phyloP scores from a whole-genome alignment of 2,113 vertebrate genomes.

The Engystomops pustulosus region DNA sequence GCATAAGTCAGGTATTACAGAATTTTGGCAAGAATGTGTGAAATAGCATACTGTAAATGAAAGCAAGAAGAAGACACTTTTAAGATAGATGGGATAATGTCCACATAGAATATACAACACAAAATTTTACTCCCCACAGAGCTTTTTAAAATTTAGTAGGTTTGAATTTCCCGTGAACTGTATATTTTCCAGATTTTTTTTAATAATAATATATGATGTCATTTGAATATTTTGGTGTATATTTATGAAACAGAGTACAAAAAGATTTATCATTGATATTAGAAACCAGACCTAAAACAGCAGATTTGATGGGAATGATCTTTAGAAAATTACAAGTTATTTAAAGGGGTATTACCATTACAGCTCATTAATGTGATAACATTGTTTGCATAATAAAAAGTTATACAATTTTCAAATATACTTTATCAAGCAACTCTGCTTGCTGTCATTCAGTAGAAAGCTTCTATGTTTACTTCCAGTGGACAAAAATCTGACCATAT shows the following conservation, averaged over 20 bases:
- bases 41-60: conserved; percentile 7
- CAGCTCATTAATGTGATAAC: no score
- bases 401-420: no score
- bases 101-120: conserved; percentile 36
- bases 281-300: not conserved
- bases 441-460: no score
- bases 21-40: conserved; percentile 20
- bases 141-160: conserved; percentile 49
- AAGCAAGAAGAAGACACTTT: conserved; percentile 13
- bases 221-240: conserved; percentile 24
- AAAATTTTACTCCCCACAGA: conserved; percentile 36
- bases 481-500: no score
- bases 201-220: conserved; percentile 51
- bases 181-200: not conserved
- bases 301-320: not conserved
- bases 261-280: conserved; percentile 2
- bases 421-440: no score
- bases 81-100: conserved; percentile 23
- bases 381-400: no score
- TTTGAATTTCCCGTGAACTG: conserved; percentile 10
- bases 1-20: conserved; percentile 23
- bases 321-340: not conserved
- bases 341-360: no score
- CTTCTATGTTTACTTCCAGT: no score
- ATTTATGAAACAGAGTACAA: conserved; percentile 30